phyloP scores from a whole-genome alignment of 2,113 vertebrate species.

The Zosterops pallidus region DNA sequence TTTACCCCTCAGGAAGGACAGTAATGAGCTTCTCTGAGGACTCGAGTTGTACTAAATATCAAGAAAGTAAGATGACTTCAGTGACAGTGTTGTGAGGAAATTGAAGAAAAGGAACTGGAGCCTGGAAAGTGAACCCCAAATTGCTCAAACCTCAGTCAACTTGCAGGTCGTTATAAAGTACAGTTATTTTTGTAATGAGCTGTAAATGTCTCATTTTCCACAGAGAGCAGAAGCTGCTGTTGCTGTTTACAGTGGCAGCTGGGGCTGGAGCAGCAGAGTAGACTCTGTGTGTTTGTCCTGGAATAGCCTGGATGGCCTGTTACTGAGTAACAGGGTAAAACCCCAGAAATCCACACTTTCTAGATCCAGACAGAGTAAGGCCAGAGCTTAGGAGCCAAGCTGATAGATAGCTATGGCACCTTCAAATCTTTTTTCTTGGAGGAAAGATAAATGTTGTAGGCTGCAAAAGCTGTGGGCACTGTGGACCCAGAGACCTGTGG shows the following conservation, averaged over 20 bases:
- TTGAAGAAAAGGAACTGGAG: background rate
- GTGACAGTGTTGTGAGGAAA: background rate
- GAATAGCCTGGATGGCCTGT: accelerated
- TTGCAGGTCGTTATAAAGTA: background rate
- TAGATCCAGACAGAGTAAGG: background rate
- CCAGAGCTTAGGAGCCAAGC: background rate
- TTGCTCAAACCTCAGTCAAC: background rate
- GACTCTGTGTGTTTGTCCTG: background rate
- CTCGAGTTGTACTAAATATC: background rate
- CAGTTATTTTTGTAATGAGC: background rate
- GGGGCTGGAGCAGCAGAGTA: background rate
- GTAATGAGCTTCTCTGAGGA: background rate
- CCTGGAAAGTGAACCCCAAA: background rate
- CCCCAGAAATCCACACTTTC: background rate
- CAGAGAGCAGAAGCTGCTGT: background rate
- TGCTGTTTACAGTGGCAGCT: background rate
- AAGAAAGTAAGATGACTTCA: background rate
- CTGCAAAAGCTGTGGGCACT: background rate
- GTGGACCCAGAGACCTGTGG: background rate
- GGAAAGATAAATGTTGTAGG: background rate
- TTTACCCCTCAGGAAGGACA: background rate
- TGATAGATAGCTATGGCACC: background rate
- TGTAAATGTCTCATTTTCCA: background rate
- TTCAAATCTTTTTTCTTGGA: background rate
- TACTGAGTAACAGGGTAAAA: background rate